A percentile compares a stretch with the other conserved stretches of the same genome.
Conservation (phyloP, 2,113 vertebrate genomes). For the Puffinus mauretanicus region DNA sequence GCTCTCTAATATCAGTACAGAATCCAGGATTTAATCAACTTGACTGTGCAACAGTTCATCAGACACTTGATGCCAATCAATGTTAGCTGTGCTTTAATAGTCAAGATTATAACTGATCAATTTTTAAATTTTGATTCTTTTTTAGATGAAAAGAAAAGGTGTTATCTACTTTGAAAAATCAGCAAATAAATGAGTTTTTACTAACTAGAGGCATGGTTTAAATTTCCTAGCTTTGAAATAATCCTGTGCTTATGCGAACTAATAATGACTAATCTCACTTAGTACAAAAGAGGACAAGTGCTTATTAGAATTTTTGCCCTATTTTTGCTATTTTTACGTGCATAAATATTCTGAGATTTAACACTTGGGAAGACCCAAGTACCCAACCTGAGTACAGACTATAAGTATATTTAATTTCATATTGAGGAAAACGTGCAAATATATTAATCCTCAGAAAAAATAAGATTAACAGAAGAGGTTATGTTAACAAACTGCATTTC, state of each 20-base stretch:
- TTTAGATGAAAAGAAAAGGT: neutral
- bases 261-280: neutral
- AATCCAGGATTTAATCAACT: neutral
- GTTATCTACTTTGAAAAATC: neutral
- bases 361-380: neutral
- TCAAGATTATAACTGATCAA: neutral
- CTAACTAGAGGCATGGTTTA: neutral
- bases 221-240: neutral
- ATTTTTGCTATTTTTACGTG: neutral
- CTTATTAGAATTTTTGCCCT: neutral
- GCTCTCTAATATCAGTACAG: neutral
- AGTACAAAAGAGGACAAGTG: neutral
- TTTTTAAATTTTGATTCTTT: neutral
- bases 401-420: neutral
- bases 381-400: neutral
- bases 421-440: neutral
- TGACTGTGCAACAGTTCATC: neutral
- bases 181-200: neutral
- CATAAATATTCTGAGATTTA: neutral
- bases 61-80: neutral
- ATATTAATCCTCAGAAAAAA: neutral
- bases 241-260: neutral
- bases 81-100: neutral
- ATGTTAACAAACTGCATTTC: neutral
- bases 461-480: neutral